Percentiles rank a stretch among this genome's conserved stretches.
Conservation (phyloP, 2,113 vertebrate species). For the Holacanthus passer region DNA sequence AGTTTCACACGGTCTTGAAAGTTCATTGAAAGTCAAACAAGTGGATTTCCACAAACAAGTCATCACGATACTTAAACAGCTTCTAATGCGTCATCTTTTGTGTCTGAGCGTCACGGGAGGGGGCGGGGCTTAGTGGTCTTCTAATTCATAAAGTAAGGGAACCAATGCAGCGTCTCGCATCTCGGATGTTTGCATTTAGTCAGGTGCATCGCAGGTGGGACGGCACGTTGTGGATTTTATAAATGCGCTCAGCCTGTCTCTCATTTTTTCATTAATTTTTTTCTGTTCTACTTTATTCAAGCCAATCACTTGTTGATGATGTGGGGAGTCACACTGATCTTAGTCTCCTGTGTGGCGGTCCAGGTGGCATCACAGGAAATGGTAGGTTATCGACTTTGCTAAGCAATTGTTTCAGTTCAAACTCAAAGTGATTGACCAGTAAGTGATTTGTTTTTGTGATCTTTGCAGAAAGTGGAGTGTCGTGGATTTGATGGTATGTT, state of each 20-base stretch:
- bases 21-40: too few species aligned
- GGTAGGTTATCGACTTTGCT: conserved; percentile 52
- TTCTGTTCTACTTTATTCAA: not conserved
- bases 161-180: fast-evolving
- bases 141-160: not conserved
- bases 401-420: not conserved
- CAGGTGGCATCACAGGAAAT: conserved; percentile 35
- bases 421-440: not conserved
- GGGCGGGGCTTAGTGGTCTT: conserved; percentile 52
- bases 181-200: too few species aligned
- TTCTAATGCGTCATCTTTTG: too few species aligned
- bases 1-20: too few species aligned
- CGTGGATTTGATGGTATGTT: not conserved
- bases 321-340: conserved; percentile 5
- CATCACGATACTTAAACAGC: too few species aligned
- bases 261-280: not conserved
- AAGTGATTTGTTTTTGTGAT: not conserved
- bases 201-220: not conserved
- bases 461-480: conserved; percentile 47
- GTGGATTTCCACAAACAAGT: too few species aligned
- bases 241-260: not conserved
- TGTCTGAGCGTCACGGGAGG: too few species aligned
- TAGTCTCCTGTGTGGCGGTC: not conserved
- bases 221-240: not conserved
- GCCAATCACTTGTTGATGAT: conserved; percentile 1